Evolutionary conservation across 2,113 vertebrate genomes (phyloP).

Genomic region (Corapipo altera): DNA sequence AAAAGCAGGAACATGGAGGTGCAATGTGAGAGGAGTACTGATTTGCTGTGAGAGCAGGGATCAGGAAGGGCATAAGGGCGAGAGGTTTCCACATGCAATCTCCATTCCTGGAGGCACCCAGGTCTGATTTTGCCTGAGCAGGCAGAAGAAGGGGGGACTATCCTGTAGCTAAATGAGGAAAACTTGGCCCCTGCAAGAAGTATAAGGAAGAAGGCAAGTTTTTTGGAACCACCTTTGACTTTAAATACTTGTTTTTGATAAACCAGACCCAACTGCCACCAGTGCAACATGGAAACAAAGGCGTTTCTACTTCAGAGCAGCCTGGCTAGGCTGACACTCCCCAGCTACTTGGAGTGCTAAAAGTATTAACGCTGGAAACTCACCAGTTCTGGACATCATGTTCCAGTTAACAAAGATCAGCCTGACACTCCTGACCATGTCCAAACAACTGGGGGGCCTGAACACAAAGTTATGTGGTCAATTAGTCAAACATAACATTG

Average conservation of each 20-base stretch:
- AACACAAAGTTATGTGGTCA: neutral
- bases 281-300: neutral
- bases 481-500: conserved; percentile 6
- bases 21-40: neutral
- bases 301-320: neutral
- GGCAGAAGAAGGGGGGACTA: neutral
- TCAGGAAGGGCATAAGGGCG: accelerated
- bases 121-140: accelerated
- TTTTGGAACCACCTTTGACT: neutral
- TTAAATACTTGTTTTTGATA: neutral
- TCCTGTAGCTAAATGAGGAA: neutral
- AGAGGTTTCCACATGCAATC: neutral
- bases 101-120: neutral
- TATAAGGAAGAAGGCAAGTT: neutral
- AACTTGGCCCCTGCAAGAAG: neutral
- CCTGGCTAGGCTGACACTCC: neutral
- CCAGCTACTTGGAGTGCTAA: neutral
- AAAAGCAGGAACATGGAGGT: neutral
- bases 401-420: conserved; percentile 14
- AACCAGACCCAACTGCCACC: neutral
- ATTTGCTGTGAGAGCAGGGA: neutral
- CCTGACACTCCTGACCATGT: neutral
- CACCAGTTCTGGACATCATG: neutral
- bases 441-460: neutral
- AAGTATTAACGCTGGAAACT: neutral